phyloP scores from a whole-genome alignment of 2,797 vertebrate species.

The Protosalanx chinensis region DNA sequence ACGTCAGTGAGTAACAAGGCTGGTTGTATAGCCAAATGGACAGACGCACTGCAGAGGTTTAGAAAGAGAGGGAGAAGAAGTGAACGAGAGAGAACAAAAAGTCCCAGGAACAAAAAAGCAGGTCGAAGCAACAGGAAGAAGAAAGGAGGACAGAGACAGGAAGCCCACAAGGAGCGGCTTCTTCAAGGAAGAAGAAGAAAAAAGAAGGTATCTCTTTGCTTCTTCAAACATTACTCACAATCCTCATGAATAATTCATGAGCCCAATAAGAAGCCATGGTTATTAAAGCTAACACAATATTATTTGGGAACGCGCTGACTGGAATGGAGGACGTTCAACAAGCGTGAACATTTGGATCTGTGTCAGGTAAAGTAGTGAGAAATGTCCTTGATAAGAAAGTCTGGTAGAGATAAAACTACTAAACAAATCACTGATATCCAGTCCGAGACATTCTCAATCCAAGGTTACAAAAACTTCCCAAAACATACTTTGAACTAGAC shows the following conservation, averaged over 20 bases:
- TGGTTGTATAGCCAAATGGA: constrained; percentile 4
- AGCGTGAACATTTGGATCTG: constrained; percentile 4
- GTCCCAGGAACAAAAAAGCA: constrained; percentile 13
- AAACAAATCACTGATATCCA: not conserved
- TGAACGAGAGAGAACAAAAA: constrained; percentile 1
- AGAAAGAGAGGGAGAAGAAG: constrained; percentile 16
- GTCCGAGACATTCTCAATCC: not conserved
- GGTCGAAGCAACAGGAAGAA: not conserved
- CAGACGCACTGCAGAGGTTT: not conserved
- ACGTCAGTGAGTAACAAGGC: constrained; percentile 15
- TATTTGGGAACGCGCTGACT: constrained; percentile 45
- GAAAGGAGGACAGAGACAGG: not conserved
- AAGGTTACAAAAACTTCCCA: constrained; percentile 2
- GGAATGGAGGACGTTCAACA: constrained; percentile 45
- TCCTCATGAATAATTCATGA: constrained; percentile 51
- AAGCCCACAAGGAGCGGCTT: not conserved
- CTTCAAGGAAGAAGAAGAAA: not conserved
- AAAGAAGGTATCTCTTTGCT: not conserved
- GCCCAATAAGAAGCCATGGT: constrained; percentile 42
- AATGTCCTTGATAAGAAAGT: not conserved
- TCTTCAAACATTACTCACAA: constrained; percentile 35
- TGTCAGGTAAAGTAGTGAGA: not conserved
- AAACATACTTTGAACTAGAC: not conserved
- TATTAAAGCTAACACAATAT: constrained; percentile 33
- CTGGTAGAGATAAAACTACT: not conserved